Percentiles rank a stretch among this genome's conserved stretches.
Evolutionary conservation across 1,140 invertebrate species (phyloP).

Genomic region (Asbolus verrucosus): DNA sequence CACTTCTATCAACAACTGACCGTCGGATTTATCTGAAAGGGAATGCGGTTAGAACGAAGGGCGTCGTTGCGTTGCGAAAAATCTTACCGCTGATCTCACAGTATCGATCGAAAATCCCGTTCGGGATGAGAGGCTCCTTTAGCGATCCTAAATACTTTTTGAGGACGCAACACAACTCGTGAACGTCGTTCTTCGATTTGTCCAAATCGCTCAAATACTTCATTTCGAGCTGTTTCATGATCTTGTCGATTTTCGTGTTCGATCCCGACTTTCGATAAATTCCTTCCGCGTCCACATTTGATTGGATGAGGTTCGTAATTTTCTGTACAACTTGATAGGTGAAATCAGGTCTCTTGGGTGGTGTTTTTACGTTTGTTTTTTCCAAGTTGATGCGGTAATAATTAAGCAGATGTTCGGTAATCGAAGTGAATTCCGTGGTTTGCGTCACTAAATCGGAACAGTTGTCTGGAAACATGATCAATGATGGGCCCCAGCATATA

Average conservation of each 20-base stretch:
- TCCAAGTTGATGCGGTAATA: constrained; percentile 52
- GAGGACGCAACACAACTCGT: constrained; percentile 53
- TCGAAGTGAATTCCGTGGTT: constrained; percentile 51
- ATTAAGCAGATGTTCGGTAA: constrained; percentile 54
- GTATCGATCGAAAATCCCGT: constrained; percentile 23
- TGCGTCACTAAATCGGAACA: constrained; percentile 55
- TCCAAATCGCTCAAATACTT: constrained; percentile 54
- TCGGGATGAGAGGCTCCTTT: constrained; percentile 30
- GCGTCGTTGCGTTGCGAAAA: background rate
- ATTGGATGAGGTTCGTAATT: constrained; percentile 53
- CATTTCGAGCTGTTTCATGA: constrained; percentile 55
- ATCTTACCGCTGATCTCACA: constrained; percentile 37
- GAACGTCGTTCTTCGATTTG: constrained; percentile 53
- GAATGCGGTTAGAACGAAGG: background rate
- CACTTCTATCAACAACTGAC: background rate
- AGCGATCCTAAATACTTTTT: constrained; percentile 54
- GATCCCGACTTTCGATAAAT: constrained; percentile 54
- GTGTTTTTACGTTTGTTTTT: constrained; percentile 48
- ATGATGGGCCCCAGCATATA: constrained; percentile 60
- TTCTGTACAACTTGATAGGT: constrained; percentile 51
- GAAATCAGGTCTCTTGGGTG: constrained; percentile 40
- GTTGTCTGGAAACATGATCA: constrained; percentile 52
- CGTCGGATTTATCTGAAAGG: constrained; percentile 6
- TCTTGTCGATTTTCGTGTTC: constrained; percentile 53
- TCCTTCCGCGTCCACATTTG: constrained; percentile 46